Conservation (phyloP, 2,888 invertebrate genomes). For the Drosophila anceps region DNA sequence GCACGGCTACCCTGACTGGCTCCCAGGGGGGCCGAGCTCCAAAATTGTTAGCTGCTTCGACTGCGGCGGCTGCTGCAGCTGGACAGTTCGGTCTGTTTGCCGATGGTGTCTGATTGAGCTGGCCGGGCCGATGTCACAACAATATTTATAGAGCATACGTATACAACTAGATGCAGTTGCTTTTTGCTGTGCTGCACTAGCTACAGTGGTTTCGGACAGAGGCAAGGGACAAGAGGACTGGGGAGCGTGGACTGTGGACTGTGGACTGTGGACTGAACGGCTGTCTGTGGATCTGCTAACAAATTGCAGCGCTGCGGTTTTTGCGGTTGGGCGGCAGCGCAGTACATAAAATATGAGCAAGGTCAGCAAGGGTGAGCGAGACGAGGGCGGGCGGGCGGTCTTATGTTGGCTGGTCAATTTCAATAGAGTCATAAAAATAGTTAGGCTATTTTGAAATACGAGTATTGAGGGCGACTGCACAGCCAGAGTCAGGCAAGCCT, state of each 20-base stretch:
- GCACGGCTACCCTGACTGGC: not conserved
- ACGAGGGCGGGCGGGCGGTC: not conserved
- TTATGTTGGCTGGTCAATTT: conserved; percentile 42
- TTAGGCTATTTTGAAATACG: conserved; percentile 55
- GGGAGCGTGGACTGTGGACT: not conserved
- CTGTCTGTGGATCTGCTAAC: conserved; percentile 53
- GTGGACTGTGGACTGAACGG: conserved; percentile 4
- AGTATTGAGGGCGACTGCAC: conserved; percentile 24
- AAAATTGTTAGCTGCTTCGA: conserved; percentile 5
- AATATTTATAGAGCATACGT: conserved; percentile 52
- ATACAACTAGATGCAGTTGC: conserved; percentile 27
- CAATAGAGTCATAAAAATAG: conserved; percentile 63
- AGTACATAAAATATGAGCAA: conserved; percentile 63
- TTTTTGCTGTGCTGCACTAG: conserved; percentile 10
- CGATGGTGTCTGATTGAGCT: conserved; percentile 38
- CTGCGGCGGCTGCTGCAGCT: conserved; percentile 7
- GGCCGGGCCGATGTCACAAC: conserved; percentile 37
- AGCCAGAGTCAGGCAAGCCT: conserved; percentile 30
- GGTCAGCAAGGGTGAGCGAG: conserved; percentile 30
- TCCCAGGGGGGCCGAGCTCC: not conserved
- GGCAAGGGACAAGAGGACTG: not conserved
- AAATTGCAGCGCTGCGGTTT: conserved; percentile 65
- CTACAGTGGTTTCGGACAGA: not conserved
- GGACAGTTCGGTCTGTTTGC: conserved; percentile 11
- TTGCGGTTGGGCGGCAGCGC: conserved; percentile 34